Evolutionary conservation across 2,888 invertebrate species (phyloP).

Genomic region (Drosophila kanekoi): DNA sequence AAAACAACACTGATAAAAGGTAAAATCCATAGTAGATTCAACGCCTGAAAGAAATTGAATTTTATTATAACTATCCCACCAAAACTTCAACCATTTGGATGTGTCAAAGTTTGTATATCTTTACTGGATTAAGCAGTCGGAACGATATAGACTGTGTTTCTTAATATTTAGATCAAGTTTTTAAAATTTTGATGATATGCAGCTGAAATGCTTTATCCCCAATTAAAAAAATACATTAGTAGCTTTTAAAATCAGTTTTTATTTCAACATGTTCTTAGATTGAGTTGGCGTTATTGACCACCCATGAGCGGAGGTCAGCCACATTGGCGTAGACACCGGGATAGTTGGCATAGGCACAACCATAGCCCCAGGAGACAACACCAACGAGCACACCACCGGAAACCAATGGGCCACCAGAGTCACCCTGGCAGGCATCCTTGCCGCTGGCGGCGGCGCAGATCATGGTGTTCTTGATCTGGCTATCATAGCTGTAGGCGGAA

Average conservation of each 20-base stretch:
- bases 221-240: background rate
- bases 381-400: slow-evolving; percentile 66
- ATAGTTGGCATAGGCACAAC: slow-evolving; percentile 68
- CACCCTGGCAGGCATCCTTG: slow-evolving; percentile 80
- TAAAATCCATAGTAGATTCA: background rate
- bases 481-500: slow-evolving; percentile 82
- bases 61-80: background rate
- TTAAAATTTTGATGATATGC: too few species aligned
- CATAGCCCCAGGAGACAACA: slow-evolving; percentile 81
- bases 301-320: slow-evolving; percentile 60
- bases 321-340: slow-evolving; percentile 76
- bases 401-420: slow-evolving; percentile 82
- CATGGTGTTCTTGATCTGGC: slow-evolving; percentile 53
- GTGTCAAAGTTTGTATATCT: too few species aligned
- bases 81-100: too few species aligned
- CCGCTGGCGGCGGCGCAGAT: slow-evolving; percentile 66
- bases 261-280: slow-evolving; percentile 28
- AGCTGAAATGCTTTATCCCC: too few species aligned
- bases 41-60: background rate
- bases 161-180: too few species aligned
- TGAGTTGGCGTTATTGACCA: slow-evolving; percentile 28
- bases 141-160: too few species aligned
- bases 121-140: too few species aligned
- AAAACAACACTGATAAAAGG: background rate
- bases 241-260: background rate